Percentiles rank a stretch among this genome's conserved stretches.
Conservation (phyloP, 2,113 vertebrate species). For the Circaetus gallicus region DNA sequence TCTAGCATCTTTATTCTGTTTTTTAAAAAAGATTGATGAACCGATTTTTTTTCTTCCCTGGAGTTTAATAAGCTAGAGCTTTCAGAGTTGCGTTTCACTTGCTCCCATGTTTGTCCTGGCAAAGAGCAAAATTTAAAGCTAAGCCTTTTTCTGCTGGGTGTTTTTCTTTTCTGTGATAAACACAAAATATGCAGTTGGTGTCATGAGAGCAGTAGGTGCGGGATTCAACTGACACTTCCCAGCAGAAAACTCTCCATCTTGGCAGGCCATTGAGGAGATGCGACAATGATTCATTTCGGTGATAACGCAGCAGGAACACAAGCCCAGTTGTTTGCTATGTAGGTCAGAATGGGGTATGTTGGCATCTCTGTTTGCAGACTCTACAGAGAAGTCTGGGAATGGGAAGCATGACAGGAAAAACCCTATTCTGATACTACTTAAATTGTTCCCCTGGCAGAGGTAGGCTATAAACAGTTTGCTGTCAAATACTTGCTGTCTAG, state of each 20-base stretch:
- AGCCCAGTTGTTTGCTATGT: conserved; percentile 29
- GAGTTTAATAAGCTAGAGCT: not conserved
- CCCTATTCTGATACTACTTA: not conserved
- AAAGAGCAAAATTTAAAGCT: not conserved
- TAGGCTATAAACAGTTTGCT: not conserved
- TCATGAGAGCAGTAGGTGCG: conserved; percentile 12
- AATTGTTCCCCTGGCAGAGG: not conserved
- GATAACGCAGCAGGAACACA: conserved; percentile 4
- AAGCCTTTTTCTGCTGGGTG: conserved; percentile 1
- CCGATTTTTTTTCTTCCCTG: not conserved
- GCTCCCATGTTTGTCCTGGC: conserved; percentile 55
- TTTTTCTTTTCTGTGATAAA: conserved; percentile 11
- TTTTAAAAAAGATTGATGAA: not conserved
- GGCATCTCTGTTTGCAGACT: conserved; percentile 41
- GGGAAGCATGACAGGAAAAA: conserved; percentile 5
- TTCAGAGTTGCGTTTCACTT: not conserved
- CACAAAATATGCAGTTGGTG: not conserved
- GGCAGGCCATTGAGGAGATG: not conserved
- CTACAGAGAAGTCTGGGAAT: conserved; percentile 46
- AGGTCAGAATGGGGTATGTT: conserved; percentile 33
- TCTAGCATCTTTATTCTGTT: not conserved
- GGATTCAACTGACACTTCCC: not conserved
- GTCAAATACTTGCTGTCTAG: not conserved
- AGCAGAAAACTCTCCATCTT: not conserved
- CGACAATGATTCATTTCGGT: not conserved